Base-by-base conservation (phyloP, 2,113 vertebrate species). In the Phodopus roborovskii region DNA sequence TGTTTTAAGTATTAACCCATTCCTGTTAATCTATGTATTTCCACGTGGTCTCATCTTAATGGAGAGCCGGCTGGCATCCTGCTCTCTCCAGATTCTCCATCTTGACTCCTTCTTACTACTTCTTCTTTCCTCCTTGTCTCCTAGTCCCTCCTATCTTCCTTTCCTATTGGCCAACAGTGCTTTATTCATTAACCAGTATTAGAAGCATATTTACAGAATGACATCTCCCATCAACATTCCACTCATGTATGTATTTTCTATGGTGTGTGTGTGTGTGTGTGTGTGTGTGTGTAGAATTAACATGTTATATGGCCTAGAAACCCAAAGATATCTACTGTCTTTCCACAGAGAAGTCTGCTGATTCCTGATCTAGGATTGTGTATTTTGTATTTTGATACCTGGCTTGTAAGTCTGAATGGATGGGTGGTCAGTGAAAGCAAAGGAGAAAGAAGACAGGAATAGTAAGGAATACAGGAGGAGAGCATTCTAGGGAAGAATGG, bases 331-430 rank as follows among this genome's bases (percentile, higher is more conserved):
- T 81, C 91, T 88, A 74, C 17, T 75, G 82, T 16, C n/a, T 93
- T 12, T 88, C 83, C 45, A 58, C 7, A 60, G 75, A 66, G 79
- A 62, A 30, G 2, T 62, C 92, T 75, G 73, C 48, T 81, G 71
- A 93, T 28, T 53, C 15, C 7, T 92, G 60, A 90, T 77, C 60
- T 82, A 95, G n/a, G 26, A 86, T 71, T 50, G 79, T 64, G 39
- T 88, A 42, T 58, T 86, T 88, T 64, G 39, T 88, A 42, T 58
- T 86, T 88, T 88, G 79, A 36, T 92, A 73, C 26, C 26, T 90
- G 73, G 39, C 7, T 85, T 92, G 16, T 28, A 77, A 12, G 64
- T 89, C 42, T 79, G 28, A 77, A 94, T 26, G 30, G 16, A 70
- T 88, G 39, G 28, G 71, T 60, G 22, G 19, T 53, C 36, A n/a